Evolutionary conservation across 2,797 vertebrate species (phyloP), one percentile per base, ranked within the genome.

Genomic region (Sebastes ruberrimus): DNA sequence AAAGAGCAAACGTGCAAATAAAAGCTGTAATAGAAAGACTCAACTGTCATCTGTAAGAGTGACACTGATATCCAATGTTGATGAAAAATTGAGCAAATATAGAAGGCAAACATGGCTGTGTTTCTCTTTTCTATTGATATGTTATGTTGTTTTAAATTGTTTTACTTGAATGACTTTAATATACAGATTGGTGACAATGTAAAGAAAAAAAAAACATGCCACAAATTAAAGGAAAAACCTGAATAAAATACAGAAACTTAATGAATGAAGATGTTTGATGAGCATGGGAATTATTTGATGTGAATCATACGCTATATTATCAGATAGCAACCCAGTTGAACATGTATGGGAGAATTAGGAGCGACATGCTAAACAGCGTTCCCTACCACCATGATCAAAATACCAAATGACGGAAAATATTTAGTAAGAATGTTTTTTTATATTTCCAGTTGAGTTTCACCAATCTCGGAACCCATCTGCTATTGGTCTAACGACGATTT

Each of bases 301-400:
- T 38, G 32, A 70, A 35, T 57, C 14, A 35, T 11, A 35, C 2
- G 5, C 22, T 18, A 3, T 18, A 4, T 13, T 25, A 38, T 59
- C 23, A 38, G 6, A 57, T 38, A n/a, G 5, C 20, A 70, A 56
- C 52, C 66, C n/a, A 69, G 11, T 69, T 33, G 49, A 69, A 69
- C 8, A 32, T 1, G n/a, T 11, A 20, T 70, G 52, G 30, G 14
- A 70, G 13, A 65, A 25, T 25, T 42, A 5, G 2, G 16, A 57
- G 5, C 2, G 3, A 35, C 6, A 16, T 4, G 52, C 1, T 33
- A 2, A 23, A 53, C 27, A 33, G 4, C 5, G 0, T 10, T 35
- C 2, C n/a, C 7, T 16, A 13, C 3, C 33, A 42, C 16, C 23
- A 38, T 28, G 22, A 46, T n/a, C 69, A 67, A 11, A n/a, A 22